A percentile compares a stretch with the other conserved stretches of the same genome.
phyloP scores from a whole-genome alignment of 2,113 vertebrate species.

The Eonycteris spelaea region DNA sequence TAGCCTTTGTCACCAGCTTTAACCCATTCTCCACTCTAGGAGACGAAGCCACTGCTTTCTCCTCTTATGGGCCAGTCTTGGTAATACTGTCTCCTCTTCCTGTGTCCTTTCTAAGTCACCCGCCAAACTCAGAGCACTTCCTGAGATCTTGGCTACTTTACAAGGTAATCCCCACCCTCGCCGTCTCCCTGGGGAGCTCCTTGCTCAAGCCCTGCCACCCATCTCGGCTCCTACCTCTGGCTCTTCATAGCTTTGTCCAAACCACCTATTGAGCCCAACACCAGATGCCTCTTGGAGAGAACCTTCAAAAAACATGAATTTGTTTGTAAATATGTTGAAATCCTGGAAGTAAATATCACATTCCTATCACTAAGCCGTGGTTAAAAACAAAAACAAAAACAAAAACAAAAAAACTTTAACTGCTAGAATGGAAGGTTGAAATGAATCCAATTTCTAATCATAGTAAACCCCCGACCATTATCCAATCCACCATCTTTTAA shows the following conservation, averaged over 20 bases:
- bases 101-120: background rate
- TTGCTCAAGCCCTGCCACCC: background rate
- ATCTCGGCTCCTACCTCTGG: background rate
- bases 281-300: background rate
- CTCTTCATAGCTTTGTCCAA: background rate
- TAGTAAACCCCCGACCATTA: background rate
- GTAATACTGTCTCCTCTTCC: background rate
- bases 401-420: background rate
- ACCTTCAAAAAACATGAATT: background rate
- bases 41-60: background rate
- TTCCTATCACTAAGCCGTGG: background rate
- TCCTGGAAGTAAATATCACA: background rate
- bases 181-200: background rate
- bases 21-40: background rate
- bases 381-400: background rate
- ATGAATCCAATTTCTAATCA: background rate
- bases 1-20: background rate
- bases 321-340: background rate
- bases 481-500: background rate
- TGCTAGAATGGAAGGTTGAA: background rate
- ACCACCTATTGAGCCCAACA: background rate
- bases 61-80: background rate
- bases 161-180: no score
- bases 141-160: background rate
- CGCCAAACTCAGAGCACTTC: background rate